Conservation (phyloP, 2,797 vertebrate species). For the Neopelma chrysocephalum region DNA sequence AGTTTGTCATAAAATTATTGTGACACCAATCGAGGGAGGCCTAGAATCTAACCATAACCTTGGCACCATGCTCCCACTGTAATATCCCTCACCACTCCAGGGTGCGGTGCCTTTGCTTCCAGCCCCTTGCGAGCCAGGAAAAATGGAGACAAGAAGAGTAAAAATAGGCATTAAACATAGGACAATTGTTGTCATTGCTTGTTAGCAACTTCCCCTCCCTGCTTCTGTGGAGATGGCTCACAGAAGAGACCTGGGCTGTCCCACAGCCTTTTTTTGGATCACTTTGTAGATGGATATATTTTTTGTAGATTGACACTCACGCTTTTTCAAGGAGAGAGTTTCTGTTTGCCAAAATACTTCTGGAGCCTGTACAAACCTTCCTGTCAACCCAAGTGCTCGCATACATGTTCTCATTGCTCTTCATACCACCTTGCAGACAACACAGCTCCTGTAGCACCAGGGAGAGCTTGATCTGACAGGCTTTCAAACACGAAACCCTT, state of each 20-base stretch:
- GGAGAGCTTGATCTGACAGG: neutral
- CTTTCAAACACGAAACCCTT: neutral
- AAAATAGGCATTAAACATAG: constrained; percentile 25
- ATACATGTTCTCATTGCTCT: neutral
- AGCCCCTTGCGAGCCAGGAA: neutral
- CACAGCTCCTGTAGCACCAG: neutral
- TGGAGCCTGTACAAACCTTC: neutral
- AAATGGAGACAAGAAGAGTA: neutral
- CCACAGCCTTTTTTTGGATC: neutral
- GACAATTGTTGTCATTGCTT: neutral
- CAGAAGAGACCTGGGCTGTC: neutral
- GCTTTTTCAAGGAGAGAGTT: neutral
- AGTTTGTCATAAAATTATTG: neutral
- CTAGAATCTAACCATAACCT: neutral
- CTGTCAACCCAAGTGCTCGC: neutral
- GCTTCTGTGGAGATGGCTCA: neutral
- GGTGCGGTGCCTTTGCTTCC: neutral
- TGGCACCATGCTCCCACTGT: neutral
- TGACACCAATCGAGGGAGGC: neutral
- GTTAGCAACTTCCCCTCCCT: neutral
- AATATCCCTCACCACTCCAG: neutral
- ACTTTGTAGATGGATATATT: neutral
- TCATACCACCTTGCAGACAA: neutral
- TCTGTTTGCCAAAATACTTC: neutral
- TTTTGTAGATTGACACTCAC: neutral